Evolutionary conservation across 2,888 invertebrate species (phyloP), one percentile per base, ranked within the genome.

Genomic region (Stomorhina lunata): DNA sequence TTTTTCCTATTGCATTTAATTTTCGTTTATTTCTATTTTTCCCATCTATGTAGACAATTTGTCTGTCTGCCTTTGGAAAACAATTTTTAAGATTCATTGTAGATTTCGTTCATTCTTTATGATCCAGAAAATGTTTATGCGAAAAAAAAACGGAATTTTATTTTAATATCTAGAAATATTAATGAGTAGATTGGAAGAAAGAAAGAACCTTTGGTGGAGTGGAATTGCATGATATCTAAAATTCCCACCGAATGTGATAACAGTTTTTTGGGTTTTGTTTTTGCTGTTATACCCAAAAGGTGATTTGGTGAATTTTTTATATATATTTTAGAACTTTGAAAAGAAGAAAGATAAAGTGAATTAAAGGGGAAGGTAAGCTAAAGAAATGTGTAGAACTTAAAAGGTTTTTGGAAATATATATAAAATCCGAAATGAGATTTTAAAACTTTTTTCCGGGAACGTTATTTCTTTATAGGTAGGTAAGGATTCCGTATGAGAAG

Each of bases 241-340:
- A 57, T 78, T 78, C 78, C 71, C 78, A 79, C 55, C 55, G 50
- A 79, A 79, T 72, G 63, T 40, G 71, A 71, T 57, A 72, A 78
- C 32, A 45, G 20, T 17, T 40, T 53, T 55, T 77, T 71, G 1
- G 0, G 25, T 27, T 7, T 15, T 29, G 15, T 29, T 55, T 57
- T 66, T 34, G 66, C 34, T 48, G 25, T 71, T 55, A 22, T 55
- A 15, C 29, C 27, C 34, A 55, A 55, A 55, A 65, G 78, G 34
- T 57, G 55, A 29, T 50, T 59, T 68, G 48, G 29, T 29, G 22
- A n/a, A n/a, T 63, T 61, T 55, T 61, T 53, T 57, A 25, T 29
- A 17, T 27, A 37, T 34, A 37, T 32, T 1, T 22, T 50, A 50
- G 2, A 37, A 27, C 9, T 59, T 34, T 4, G 5, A 2, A n/a